Evolutionary conservation across 2,888 invertebrate species (phyloP), one percentile per base, ranked within the genome.

Genomic region (Galerucella pusilla): DNA sequence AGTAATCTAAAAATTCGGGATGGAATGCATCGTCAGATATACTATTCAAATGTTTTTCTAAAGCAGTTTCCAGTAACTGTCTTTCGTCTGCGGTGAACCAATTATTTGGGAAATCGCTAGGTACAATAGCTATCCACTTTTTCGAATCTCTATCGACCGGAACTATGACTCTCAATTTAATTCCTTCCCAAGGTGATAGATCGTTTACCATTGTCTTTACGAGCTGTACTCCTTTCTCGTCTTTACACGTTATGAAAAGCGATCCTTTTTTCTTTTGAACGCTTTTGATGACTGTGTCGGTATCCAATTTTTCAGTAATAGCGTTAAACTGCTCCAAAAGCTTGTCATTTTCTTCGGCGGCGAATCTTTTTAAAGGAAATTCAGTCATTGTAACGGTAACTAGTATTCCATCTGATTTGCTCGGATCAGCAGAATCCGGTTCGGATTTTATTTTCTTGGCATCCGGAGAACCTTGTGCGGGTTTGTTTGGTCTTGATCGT

Each of bases 181-280:
- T 25, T 2, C 65, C 73, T 25, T 73, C 71, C 69, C 70, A 67
- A 10, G 70, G 71, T 10, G 71, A 59, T 68, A 76, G 25, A n/a
- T 28, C 45, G n/a, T 65, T 25, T 4, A 63, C 63, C 2, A 73
- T 71, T 14, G 73, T 71, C n/a, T 64, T 73, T 63, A 76, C 42
- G 3, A 11, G 20, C 6, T 65, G 11, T 10, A 65, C 64, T 7
- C 16, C n/a, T 4, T 65, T 46, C 5, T 65, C 20, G 16, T 65
- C 25, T 46, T 65, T 65, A 46, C 64, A 65, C 10, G 28, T 28
- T 12, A 65, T 28, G 45, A 16, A 46, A 12, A 68, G 14, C 2
- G 46, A 59, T 35, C 59, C 59, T 54, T 68, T 68, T 20, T 68
- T 68, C 59, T 57, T 68, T 57, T 42, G 57, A 45, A 65, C 20